These are phyloP conservation scores for Falco biarmicus DNA, from an alignment of 2,797 vertebrate genomes.

Conservation along the genomic window DNA sequence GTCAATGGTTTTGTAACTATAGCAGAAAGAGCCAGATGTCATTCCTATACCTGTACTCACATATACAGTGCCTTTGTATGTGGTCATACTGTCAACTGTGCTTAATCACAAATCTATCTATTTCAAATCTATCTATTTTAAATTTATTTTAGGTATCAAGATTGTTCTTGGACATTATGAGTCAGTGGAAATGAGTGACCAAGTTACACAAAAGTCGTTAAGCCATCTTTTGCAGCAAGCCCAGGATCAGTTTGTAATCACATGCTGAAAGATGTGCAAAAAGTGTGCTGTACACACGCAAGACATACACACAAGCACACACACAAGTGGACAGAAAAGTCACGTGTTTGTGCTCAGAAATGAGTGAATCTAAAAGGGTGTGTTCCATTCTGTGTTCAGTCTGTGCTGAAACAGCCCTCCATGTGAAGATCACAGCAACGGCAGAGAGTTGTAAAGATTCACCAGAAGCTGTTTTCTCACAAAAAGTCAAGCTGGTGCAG, in stretches of 20 bases:
- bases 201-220: neutral
- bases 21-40: neutral
- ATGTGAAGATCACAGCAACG: neutral
- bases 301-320: neutral
- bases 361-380: neutral
- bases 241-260: neutral
- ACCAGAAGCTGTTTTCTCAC: neutral
- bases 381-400: neutral
- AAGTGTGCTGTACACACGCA: neutral
- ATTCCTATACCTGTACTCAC: neutral
- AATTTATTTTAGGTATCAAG: neutral
- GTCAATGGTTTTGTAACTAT: neutral
- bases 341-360: fast-evolving
- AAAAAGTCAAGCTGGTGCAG: neutral
- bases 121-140: neutral
- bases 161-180: neutral
- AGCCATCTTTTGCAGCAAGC: neutral
- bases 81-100: neutral
- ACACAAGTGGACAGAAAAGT: neutral
- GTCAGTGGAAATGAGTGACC: neutral
- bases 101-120: neutral
- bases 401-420: neutral
- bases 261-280: neutral
- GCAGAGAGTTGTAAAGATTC: neutral
- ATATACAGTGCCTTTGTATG: neutral